Evolutionary conservation across 1,140 invertebrate genomes (phyloP).

Genomic region (Drosophila suzukii): DNA sequence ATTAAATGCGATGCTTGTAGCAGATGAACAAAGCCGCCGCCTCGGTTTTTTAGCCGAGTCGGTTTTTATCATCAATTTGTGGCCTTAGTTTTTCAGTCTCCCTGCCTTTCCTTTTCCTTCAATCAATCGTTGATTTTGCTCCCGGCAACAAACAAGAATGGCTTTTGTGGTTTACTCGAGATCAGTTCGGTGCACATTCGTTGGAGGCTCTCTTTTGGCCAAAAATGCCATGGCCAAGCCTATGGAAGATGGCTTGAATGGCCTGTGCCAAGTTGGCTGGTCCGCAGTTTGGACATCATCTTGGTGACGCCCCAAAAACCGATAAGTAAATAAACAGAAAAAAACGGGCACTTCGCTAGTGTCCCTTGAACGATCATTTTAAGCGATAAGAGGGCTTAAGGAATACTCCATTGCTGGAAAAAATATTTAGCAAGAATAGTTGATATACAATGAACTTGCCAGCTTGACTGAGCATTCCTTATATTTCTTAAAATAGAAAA

Average conservation of each 20-base stretch:
- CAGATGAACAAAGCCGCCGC: constrained; percentile 74
- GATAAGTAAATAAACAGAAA: constrained; percentile 33
- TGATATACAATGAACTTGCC: background rate
- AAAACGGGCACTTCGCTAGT: constrained; percentile 7
- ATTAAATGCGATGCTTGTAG: constrained; percentile 79
- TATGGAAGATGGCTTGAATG: constrained; percentile 22
- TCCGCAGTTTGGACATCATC: constrained; percentile 54
- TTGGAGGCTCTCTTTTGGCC: constrained; percentile 19
- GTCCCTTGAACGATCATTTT: constrained; percentile 8
- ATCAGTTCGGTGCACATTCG: constrained; percentile 26
- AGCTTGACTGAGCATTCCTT: too few species aligned
- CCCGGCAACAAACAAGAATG: constrained; percentile 69
- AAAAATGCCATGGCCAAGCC: constrained; percentile 50
- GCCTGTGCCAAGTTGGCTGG: constrained; percentile 28
- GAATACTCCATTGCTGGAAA: background rate
- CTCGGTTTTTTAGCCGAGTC: constrained; percentile 6
- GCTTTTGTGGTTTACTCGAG: constrained; percentile 40
- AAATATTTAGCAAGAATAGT: constrained; percentile 1
- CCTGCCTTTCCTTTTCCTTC: constrained; percentile 53
- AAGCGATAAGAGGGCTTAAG: background rate
- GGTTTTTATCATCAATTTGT: constrained; percentile 2
- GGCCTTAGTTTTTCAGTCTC: background rate
- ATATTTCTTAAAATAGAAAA: background rate
- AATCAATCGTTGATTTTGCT: constrained; percentile 77
- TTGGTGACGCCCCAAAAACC: constrained; percentile 54